Evolutionary conservation across 2,113 vertebrate species (phyloP).

Genomic region (Coptodon rendalli): DNA sequence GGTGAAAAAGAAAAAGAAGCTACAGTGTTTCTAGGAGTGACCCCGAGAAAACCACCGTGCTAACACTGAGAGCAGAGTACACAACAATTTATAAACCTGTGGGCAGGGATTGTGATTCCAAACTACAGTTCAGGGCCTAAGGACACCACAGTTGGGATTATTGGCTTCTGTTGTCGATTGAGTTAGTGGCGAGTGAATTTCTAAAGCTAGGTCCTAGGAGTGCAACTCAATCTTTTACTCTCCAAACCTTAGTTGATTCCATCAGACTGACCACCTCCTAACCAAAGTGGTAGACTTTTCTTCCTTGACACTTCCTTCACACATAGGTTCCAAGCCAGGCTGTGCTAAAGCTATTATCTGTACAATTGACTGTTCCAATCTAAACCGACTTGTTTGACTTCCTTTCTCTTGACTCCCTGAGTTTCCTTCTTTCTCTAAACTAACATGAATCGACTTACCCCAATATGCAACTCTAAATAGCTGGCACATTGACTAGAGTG

Average conservation of each 20-base stretch:
- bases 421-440: neutral
- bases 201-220: accelerated
- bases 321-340: neutral
- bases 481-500: neutral
- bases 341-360: neutral
- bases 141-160: neutral
- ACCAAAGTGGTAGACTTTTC: neutral
- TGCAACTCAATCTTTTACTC: neutral
- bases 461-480: neutral
- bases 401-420: neutral
- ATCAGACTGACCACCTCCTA: neutral
- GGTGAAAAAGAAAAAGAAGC: neutral
- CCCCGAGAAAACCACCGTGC: accelerated
- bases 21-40: neutral
- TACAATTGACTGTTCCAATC: neutral
- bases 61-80: neutral
- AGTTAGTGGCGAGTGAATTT: neutral
- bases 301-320: neutral
- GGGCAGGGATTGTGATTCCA: neutral
- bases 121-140: neutral
- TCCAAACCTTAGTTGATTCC: neutral
- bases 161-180: neutral
- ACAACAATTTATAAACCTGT: neutral
- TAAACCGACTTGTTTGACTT: neutral
- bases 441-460: neutral